phyloP scores from a whole-genome alignment of 2,888 invertebrate genomes.

The Thereva unica region DNA sequence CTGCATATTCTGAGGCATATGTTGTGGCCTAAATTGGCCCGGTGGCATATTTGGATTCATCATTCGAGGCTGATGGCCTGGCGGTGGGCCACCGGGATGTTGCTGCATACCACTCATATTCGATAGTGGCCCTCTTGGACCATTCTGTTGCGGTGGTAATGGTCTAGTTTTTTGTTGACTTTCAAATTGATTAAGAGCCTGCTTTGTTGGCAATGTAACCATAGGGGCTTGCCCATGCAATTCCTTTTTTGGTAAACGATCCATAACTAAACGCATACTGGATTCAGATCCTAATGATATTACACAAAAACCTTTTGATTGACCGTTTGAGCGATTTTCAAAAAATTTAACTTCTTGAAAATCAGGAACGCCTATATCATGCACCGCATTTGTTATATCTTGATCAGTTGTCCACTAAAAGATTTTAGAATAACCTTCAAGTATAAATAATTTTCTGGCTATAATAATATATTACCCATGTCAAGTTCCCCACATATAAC shows the following conservation, averaged over 20 bases:
- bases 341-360: conserved; percentile 98
- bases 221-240: conserved; percentile 94
- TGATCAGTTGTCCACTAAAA: conserved; percentile 96
- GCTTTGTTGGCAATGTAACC: conserved; percentile 94
- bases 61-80: conserved; percentile 62
- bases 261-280: conserved; percentile 87
- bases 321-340: conserved; percentile 98
- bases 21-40: conserved; percentile 64
- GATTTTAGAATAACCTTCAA: conserved; percentile 44
- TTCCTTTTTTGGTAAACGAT: conserved; percentile 92
- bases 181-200: conserved; percentile 83
- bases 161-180: conserved; percentile 90
- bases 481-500: conserved; percentile 96
- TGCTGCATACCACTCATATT: conserved; percentile 59
- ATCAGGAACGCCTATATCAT: conserved; percentile 86
- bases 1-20: conserved; percentile 62
- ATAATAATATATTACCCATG: conserved; percentile 78
- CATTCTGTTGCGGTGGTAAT: conserved; percentile 70
- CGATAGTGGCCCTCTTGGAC: conserved; percentile 59
- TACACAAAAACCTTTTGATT: conserved; percentile 97
- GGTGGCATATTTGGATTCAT: conserved; percentile 64
- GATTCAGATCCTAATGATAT: conserved; percentile 91
- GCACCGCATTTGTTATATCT: conserved; percentile 90
- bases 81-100: conserved; percentile 59
- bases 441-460: conserved; percentile 2